phyloP scores from a whole-genome alignment of 2,888 invertebrate genomes.

The Ypsolopha scabrella region DNA sequence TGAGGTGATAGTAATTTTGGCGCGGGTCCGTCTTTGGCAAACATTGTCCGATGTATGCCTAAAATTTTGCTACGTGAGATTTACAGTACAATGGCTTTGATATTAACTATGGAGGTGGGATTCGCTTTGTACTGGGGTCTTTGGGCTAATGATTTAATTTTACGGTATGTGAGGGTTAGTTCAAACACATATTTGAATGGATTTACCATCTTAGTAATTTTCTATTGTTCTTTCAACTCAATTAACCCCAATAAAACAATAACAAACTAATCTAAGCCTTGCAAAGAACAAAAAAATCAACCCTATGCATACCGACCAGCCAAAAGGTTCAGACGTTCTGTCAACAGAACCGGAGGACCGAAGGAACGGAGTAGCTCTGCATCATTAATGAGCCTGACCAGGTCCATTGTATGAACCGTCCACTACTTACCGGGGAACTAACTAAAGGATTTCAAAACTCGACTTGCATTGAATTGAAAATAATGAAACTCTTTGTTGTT shows the following conservation, averaged over 20 bases:
- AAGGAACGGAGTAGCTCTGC: constrained; percentile 24
- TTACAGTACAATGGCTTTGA: constrained; percentile 1
- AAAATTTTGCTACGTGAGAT: constrained; percentile 25
- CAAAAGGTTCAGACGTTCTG: constrained; percentile 1
- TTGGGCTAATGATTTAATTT: not conserved
- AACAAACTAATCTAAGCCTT: too few relatives aligned
- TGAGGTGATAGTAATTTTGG: constrained; percentile 69
- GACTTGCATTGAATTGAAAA: constrained; percentile 48
- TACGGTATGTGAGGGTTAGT: too few relatives aligned
- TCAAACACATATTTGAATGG: too few relatives aligned
- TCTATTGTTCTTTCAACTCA: too few relatives aligned
- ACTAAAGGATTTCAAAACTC: constrained; percentile 27
- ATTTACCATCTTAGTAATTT: too few relatives aligned
- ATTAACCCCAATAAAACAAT: too few relatives aligned
- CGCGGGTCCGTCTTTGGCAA: constrained; percentile 53
- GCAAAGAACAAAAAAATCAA: too few relatives aligned
- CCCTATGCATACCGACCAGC: too few relatives aligned
- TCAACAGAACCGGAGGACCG: constrained; percentile 1
- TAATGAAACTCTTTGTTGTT: constrained; percentile 49
- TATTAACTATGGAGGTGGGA: not conserved
- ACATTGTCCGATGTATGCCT: constrained; percentile 29
- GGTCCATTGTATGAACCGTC: constrained; percentile 42
- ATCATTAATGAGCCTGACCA: constrained; percentile 55
- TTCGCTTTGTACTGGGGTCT: not conserved
- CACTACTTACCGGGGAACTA: constrained; percentile 6